These are phyloP conservation scores for Rhagonycha lutea DNA, from an alignment of 2,888 invertebrate genomes.

Conservation along the genomic window DNA sequence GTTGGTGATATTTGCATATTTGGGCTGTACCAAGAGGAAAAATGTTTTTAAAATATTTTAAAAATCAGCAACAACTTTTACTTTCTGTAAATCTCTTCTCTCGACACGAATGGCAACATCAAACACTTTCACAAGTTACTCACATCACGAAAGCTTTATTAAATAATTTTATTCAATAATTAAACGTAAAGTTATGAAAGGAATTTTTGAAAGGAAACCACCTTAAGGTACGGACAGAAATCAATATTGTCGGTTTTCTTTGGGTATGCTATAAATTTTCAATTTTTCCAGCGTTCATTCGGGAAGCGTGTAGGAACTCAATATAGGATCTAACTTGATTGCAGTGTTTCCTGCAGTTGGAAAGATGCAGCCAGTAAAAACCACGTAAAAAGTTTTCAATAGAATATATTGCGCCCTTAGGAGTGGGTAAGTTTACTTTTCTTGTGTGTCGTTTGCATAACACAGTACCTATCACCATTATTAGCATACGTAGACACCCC, in stretches of 20 bases:
- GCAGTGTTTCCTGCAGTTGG: slow-evolving; percentile 20
- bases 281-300: slow-evolving; percentile 17
- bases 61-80: not conserved
- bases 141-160: not conserved
- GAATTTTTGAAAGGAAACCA: not conserved
- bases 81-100: not conserved
- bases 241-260: slow-evolving; percentile 10
- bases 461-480: slow-evolving; percentile 15
- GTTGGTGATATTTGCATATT: too few species aligned
- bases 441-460: slow-evolving; percentile 19
- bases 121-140: not conserved
- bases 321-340: slow-evolving; percentile 25
- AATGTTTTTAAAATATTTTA: not conserved
- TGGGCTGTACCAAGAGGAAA: too few species aligned
- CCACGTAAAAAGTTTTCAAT: slow-evolving; percentile 15
- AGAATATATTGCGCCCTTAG: slow-evolving; percentile 17
- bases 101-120: not conserved
- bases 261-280: slow-evolving; percentile 19
- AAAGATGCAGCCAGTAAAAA: slow-evolving; percentile 17
- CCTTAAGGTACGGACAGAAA: not conserved
- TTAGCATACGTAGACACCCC: slow-evolving; percentile 17
- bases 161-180: not conserved
- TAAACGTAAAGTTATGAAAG: not conserved
- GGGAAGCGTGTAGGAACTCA: slow-evolving; percentile 15
- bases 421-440: slow-evolving; percentile 22